phyloP scores from a whole-genome alignment of 2,113 vertebrate genomes.

The Pedionomus torquatus region DNA sequence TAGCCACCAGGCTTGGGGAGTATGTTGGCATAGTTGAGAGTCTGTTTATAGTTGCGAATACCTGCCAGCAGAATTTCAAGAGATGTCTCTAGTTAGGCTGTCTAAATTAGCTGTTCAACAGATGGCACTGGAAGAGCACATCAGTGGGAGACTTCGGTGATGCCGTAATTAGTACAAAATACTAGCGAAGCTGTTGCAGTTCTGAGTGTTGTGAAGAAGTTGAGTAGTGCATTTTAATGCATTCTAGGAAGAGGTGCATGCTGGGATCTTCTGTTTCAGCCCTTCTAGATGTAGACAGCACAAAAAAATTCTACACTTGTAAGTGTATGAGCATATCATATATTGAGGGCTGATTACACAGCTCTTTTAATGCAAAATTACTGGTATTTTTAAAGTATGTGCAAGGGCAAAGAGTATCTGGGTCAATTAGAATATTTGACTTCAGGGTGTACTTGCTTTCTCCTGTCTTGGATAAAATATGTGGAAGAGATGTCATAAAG shows the following conservation, averaged over 20 bases:
- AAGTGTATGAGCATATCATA: background rate
- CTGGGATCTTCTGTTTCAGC: background rate
- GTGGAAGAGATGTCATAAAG: background rate
- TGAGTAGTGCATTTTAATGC: background rate
- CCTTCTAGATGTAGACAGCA: background rate
- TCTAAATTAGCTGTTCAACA: conserved; percentile 7
- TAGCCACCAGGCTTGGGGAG: background rate
- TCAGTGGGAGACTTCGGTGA: background rate
- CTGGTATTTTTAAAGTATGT: background rate
- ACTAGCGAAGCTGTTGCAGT: background rate
- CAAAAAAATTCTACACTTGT: background rate
- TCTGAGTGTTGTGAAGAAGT: background rate
- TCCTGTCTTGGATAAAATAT: background rate
- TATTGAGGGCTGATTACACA: background rate
- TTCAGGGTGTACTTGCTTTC: background rate
- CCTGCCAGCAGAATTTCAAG: background rate
- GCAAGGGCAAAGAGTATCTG: background rate
- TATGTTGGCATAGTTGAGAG: background rate
- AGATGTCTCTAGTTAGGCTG: background rate
- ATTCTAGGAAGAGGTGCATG: background rate
- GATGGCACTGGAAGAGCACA: conserved; percentile 46
- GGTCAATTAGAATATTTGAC: background rate
- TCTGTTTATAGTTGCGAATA: background rate
- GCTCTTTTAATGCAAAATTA: background rate
- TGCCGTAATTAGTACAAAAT: background rate